Base-by-base conservation (phyloP, 2,797 vertebrate genomes). In the Ammospiza maritima region DNA sequence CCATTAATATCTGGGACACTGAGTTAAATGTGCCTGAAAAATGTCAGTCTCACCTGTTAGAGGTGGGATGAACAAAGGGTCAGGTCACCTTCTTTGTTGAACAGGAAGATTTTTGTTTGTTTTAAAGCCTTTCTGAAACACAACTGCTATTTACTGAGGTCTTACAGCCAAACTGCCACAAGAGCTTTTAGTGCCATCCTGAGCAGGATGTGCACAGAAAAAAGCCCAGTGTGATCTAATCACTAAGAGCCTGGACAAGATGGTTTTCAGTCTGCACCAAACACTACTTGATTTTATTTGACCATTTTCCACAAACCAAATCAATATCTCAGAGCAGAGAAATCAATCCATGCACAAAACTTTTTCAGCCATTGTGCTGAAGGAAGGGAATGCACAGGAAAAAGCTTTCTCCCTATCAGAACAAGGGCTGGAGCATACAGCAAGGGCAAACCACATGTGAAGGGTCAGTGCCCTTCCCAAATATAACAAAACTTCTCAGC, bases 251-350 rank as follows among this genome's bases (percentile, higher is more conserved):
- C 85, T 94, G 73, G 77, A 83, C 90, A 78, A 95, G 87, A 94
- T 81, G 44, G 87, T 61, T 95, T 91, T 80, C 85, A 91, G 22
- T 21, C 72, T 81, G 65, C 77, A 91, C 69, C 84, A 82, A 96
- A 77, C 11, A 66, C 73, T 72, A 23, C 89, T 89, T 94, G 81
- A 89, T 93, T 95, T 95, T 77, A 85, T 90, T 85, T 97, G 85
- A 81, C 93, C 89, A 74, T 93, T 97, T 95, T 88, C 81, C 87
- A 72, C 82, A 77, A 90, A n/a, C 34, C 66, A 4, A 85, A 93
- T 96, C 96, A 47, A 96, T 94, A 91, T 16, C 88, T 91, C 45
- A 6, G 66, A 92, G 93, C 19, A 87, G 69, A 92, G 48, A 17
- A 90, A 96, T 97, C 94, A 90, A 86, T 96, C 93, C 86, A 53